Conservation (phyloP, 2,113 vertebrate species). For the Eulemur macaco region DNA sequence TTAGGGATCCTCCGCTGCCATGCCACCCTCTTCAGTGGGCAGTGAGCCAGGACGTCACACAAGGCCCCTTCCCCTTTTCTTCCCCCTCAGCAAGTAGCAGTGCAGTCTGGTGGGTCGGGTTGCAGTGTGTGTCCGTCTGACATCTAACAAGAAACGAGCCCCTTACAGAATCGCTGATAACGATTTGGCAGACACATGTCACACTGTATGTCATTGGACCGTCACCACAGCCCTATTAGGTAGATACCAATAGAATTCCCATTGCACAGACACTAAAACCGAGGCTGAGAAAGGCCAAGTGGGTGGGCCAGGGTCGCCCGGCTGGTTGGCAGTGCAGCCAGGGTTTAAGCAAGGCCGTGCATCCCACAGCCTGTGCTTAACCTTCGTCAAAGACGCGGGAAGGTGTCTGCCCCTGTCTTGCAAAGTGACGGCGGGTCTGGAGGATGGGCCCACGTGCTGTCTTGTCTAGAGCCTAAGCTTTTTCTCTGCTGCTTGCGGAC, state of each 20-base stretch:
- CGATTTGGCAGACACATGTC: rapidly evolving
- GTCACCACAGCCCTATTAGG: neutral
- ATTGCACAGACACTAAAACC: neutral
- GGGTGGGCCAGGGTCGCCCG: neutral
- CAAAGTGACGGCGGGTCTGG: neutral
- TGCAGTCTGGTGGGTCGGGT: rapidly evolving
- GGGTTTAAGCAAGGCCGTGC: neutral
- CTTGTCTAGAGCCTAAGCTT: neutral
- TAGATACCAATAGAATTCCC: too few relatives aligned
- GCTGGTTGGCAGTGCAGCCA: too few relatives aligned
- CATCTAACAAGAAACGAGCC: neutral
- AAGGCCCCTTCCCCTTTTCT: neutral
- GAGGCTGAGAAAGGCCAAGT: neutral
- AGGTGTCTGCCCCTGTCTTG: too few relatives aligned
- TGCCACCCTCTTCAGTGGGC: neutral
- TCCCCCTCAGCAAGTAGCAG: too few relatives aligned
- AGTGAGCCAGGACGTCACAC: neutral
- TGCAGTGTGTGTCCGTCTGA: neutral
- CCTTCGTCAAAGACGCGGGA: neutral
- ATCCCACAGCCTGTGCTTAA: neutral
- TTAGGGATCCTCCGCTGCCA: rapidly evolving
- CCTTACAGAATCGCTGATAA: neutral
- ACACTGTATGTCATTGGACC: neutral
- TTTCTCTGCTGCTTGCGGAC: neutral
- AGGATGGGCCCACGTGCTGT: neutral